phyloP scores from a whole-genome alignment of 2,888 invertebrate genomes.

The Aplocera efformata region DNA sequence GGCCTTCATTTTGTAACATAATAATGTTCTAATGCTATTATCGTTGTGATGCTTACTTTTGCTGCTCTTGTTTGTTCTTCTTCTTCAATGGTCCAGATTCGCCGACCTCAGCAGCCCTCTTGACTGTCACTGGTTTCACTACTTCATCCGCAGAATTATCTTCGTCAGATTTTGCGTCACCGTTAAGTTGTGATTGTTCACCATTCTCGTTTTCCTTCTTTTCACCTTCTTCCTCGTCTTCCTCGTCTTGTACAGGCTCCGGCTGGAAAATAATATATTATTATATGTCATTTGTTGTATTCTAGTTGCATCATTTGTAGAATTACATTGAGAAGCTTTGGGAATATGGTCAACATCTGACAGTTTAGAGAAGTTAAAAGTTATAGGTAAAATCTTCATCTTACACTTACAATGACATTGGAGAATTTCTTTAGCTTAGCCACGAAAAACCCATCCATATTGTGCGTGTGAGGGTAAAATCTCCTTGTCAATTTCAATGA shows the following conservation, averaged over 20 bases:
- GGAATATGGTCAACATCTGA: too few relatives aligned
- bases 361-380: too few relatives aligned
- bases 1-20: too few relatives aligned
- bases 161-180: constrained; percentile 42
- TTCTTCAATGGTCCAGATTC: constrained; percentile 45
- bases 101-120: constrained; percentile 44
- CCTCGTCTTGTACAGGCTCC: constrained; percentile 66
- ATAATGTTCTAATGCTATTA: not conserved
- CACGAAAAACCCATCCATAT: constrained; percentile 99
- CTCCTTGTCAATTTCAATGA: constrained; percentile 92
- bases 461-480: constrained; percentile 98
- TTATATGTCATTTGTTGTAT: too few relatives aligned
- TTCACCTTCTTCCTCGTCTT: constrained; percentile 53
- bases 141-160: constrained; percentile 23
- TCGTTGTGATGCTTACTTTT: constrained; percentile 22
- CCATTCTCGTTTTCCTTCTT: constrained; percentile 26
- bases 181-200: constrained; percentile 46
- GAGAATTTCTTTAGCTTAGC: constrained; percentile 98
- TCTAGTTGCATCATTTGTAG: too few relatives aligned
- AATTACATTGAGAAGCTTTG: too few relatives aligned
- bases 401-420: constrained; percentile 81
- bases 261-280: constrained; percentile 50
- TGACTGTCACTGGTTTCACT: constrained; percentile 38
- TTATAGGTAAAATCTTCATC: constrained; percentile 1
- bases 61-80: constrained; percentile 48